Percentiles rank a stretch among this genome's conserved stretches.
Evolutionary conservation across 2,113 vertebrate genomes (phyloP).

Genomic region (Varanus komodoensis): DNA sequence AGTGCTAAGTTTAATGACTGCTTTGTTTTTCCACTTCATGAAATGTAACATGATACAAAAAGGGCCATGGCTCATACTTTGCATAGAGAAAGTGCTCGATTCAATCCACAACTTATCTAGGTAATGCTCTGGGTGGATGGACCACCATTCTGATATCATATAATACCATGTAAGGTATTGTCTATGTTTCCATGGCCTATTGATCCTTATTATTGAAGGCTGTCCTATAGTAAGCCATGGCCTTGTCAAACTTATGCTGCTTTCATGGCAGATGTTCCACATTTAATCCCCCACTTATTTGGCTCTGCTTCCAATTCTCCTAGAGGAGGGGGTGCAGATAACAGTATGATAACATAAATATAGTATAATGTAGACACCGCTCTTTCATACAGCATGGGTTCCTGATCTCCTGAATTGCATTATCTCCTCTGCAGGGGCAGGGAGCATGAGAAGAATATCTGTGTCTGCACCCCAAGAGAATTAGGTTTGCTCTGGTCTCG

Average conservation of each 20-base stretch:
- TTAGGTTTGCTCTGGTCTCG: not conserved
- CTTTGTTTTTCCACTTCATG: not conserved
- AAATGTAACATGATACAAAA: not conserved
- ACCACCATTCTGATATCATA: too few species aligned
- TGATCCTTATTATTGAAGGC: too few species aligned
- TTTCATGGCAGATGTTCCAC: not conserved
- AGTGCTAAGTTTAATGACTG: not conserved
- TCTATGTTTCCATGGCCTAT: too few species aligned
- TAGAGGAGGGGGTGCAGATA: too few species aligned
- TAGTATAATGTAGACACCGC: too few species aligned
- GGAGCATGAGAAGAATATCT: not conserved
- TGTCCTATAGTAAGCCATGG: not conserved
- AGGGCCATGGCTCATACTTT: too few species aligned
- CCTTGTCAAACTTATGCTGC: not conserved
- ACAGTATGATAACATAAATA: too few species aligned
- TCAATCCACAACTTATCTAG: too few species aligned
- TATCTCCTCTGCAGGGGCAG: not conserved
- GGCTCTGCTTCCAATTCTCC: not conserved
- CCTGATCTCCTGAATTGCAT: not conserved
- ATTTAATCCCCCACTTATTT: not conserved
- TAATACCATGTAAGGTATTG: too few species aligned
- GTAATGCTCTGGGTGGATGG: too few species aligned
- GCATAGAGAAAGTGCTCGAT: too few species aligned
- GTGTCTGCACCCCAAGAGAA: not conserved
- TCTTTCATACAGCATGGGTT: not conserved